Evolutionary conservation across 2,888 invertebrate genomes (phyloP), one percentile per base, ranked within the genome.

Genomic region (Barypeithes pellucidus): DNA sequence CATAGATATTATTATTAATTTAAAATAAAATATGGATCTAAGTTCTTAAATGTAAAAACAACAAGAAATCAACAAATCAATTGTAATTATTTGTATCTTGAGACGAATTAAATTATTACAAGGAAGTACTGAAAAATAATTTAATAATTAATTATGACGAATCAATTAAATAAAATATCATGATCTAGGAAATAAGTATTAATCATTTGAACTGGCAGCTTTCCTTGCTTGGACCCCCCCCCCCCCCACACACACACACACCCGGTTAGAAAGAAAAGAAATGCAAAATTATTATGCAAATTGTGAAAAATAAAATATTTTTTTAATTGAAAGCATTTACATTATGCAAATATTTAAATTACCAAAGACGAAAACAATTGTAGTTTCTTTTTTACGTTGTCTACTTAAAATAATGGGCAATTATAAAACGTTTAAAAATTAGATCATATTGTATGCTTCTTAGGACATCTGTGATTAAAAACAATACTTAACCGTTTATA

Each of bases 401-500:
- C 3, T 12, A 9, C 8, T 57, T 33, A 33, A 16, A 33, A 4
- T 33, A 16, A 33, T 43, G 8, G 3, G 7, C 18, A 14, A 18
- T 33, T 33, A 18, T 33, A 29, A 33, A 33, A 29, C 54, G 4
- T 57, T 57, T 57, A 57, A 57, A 33, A 33, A 33, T 57, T 29
- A 52, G 52, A 52, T 52, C 52, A 52, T 52, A 29, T 12, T 14
- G 20, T 47, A 20, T 47, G 7, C 7, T 52, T 14, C 24, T 22
- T 16, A 60, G 41, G 60, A 60, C 60, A 60, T 43, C 60, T 60
- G 43, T n/a, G 60, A 60, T 41, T 18, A 41, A 8, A 60, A 41
- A 60, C 20, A 60, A 60, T 22, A 43, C 60, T 43, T 60, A 60
- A 60, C 60, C 43, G 60, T 60, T 41, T n/a, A 14, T n/a, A 43